These are phyloP conservation scores for Rhynchotus rufescens DNA, from an alignment of 2,797 vertebrate genomes.

Conservation along the genomic window DNA sequence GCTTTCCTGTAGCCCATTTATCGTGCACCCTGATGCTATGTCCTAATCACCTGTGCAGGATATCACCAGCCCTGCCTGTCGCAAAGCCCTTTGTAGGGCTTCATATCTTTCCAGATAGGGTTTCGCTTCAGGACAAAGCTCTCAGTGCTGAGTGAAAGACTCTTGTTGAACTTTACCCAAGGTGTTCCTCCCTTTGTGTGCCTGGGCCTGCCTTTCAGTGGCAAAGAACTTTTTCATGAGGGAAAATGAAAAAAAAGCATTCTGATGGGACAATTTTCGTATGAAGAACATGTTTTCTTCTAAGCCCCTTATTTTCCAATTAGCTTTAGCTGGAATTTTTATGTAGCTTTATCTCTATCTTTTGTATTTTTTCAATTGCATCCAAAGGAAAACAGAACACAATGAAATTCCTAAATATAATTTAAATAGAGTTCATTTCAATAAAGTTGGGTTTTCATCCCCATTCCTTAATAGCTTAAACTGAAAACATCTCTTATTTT, in stretches of 20 bases:
- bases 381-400: slow-evolving; percentile 20
- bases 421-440: slow-evolving; percentile 20
- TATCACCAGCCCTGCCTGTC: not conserved
- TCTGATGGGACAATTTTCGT: not conserved
- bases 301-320: slow-evolving; percentile 37
- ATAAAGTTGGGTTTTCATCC: not conserved
- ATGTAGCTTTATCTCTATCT: not conserved
- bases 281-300: not conserved
- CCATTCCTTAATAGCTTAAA: not conserved
- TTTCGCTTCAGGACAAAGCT: slow-evolving; percentile 1
- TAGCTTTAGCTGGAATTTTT: slow-evolving; percentile 30
- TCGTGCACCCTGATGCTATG: not conserved
- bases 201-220: not conserved
- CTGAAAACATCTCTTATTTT: not conserved
- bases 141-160: not conserved
- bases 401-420: slow-evolving; percentile 26
- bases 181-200: not conserved
- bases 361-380: slow-evolving; percentile 47
- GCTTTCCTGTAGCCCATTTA: not conserved
- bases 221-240: not conserved
- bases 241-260: not conserved
- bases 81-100: not conserved
- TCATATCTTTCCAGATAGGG: not conserved
- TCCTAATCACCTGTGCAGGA: not conserved
- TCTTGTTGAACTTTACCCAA: not conserved